Base-by-base conservation (phyloP, 2,888 invertebrate genomes). In the Dendrolimus pini region DNA sequence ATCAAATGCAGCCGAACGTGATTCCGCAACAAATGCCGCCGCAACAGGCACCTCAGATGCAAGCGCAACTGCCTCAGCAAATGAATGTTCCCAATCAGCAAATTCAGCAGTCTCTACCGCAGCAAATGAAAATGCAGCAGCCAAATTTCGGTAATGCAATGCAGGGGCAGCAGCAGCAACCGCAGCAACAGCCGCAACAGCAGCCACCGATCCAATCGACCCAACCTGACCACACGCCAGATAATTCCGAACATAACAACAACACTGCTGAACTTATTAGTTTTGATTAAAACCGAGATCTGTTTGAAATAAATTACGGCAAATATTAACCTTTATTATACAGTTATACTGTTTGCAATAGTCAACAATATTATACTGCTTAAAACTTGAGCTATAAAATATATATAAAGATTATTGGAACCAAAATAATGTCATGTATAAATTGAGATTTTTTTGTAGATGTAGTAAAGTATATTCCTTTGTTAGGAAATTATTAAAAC, bases 191-290 rank as follows among this genome's bases (percentile, higher is more conserved):
- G 56, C 53, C 70, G 65, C 61, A 63, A 58, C 58, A 68, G 63
- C 54, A 52, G 14, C 58, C 54, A 2, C 55, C 56, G 1, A 59
- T 60, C 56, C 9, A 53, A 53, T 56, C 14, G 41, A 56, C 68
- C 0, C 77, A 76, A 60, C 82, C 78, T 59, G 64, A 68, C 6
- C 88, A 80, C 63, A 79, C 85, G 1, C 75, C 81, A 0, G 75
- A 78, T 0, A 89, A 89, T 61, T 74, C 89, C 10, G 89, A 89
- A 72, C 75, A 80, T 58, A 89, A 89, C 64, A 89, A 86, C 62
- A 89, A 87, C 61, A 95, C 95, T 2, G 96, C 95, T 13, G 96
- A 96, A 83, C 89, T 96, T 52, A 96, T 96, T 65, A 94, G 94
- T 76, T 96, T 96, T 69, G 96, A 96, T 89, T 96, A 91, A 93